Percentiles rank a stretch among this genome's conserved stretches.
Conservation (phyloP, 2,888 invertebrate species). For the Steinernema scapterisci region DNA sequence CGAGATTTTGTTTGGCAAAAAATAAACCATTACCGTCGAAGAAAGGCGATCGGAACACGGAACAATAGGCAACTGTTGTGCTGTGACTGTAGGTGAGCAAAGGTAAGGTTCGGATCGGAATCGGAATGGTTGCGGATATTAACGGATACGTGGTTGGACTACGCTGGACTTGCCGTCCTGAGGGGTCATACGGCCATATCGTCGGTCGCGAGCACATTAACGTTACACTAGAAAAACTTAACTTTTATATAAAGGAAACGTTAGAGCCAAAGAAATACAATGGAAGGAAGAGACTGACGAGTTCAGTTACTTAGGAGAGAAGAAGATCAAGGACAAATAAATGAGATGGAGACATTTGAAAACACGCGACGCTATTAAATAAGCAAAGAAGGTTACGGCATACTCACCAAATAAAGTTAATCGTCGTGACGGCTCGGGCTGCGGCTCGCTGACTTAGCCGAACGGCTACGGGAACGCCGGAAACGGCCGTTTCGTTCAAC, state of each 20-base stretch:
- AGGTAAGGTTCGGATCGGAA: neutral
- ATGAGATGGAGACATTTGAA: neutral
- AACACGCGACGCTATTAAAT: neutral
- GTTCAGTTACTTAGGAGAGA: neutral
- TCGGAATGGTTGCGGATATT: neutral
- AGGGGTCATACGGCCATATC: neutral
- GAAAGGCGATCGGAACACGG: neutral
- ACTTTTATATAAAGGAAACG: neutral
- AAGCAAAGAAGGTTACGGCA: neutral
- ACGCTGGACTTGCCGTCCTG: constrained; percentile 6
- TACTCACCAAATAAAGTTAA: constrained; percentile 22
- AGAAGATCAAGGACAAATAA: constrained; percentile 29
- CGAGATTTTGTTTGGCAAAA: neutral
- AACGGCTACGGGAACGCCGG: neutral
- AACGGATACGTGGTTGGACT: neutral
- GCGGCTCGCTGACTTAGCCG: neutral
- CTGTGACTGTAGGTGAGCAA: neutral
- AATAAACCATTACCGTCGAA: constrained; percentile 18
- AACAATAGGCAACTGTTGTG: neutral
- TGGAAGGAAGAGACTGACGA: neutral
- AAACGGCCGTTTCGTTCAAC: neutral
- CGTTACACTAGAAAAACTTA: constrained; percentile 19
- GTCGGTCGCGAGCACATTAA: constrained; percentile 13
- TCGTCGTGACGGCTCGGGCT: neutral
- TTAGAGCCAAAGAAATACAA: neutral